Evolutionary conservation across 1,140 invertebrate genomes (phyloP).

Genomic region (Ditylenchus dipsaci): DNA sequence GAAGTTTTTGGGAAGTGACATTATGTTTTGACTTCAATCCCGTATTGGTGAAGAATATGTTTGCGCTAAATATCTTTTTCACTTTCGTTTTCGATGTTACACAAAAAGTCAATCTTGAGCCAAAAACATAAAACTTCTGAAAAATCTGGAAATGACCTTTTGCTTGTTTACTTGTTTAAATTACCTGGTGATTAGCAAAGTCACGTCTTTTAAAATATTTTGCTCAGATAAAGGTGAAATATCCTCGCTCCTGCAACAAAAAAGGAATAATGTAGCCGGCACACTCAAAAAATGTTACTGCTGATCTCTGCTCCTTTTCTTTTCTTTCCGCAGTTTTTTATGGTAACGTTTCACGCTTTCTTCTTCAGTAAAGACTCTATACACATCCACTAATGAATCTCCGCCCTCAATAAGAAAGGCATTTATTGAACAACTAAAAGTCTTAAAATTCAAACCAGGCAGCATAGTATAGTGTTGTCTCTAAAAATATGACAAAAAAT

Average conservation of each 20-base stretch:
- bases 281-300: slow-evolving; percentile 3
- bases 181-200: slow-evolving; percentile 36
- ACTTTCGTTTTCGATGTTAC: too few species aligned
- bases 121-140: too few species aligned
- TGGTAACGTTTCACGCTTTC: slow-evolving; percentile 66
- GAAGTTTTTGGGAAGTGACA: too few species aligned
- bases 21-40: too few species aligned
- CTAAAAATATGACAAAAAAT: slow-evolving; percentile 15
- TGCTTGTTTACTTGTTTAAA: too few species aligned
- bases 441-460: slow-evolving; percentile 64
- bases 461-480: slow-evolving; percentile 70
- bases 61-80: too few species aligned
- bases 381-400: slow-evolving; percentile 76
- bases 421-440: slow-evolving; percentile 6
- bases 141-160: too few species aligned
- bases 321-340: slow-evolving; percentile 53
- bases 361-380: slow-evolving; percentile 72
- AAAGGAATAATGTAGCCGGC: neutral
- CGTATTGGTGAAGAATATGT: too few species aligned
- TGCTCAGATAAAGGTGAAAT: neutral
- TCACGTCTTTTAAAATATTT: slow-evolving; percentile 47
- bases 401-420: slow-evolving; percentile 63
- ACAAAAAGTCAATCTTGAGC: too few species aligned
- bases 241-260: neutral
- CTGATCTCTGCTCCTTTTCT: slow-evolving; percentile 23